Base-by-base conservation (phyloP, 2,888 invertebrate species). In the Clepsis dumicolana region DNA sequence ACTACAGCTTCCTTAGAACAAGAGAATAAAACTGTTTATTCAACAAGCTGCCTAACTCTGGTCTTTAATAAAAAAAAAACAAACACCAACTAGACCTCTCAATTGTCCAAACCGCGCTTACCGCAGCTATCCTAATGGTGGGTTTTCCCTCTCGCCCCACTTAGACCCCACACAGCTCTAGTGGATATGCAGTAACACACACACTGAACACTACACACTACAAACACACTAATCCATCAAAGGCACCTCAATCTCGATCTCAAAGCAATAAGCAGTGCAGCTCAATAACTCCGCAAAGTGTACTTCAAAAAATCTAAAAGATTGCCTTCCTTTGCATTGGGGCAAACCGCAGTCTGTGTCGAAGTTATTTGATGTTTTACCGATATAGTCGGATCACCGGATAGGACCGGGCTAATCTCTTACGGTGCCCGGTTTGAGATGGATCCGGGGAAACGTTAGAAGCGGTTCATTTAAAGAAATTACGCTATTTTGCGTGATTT, bases 351-450 rank as follows among this genome's bases (percentile, higher is more conserved):
- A 27, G 64, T 57, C 24, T 24, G 14, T 52, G 27, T 60, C 65
- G 12, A 32, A 10, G 14, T 35, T 56, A 24, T 66, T 67, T 67
- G 67, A 67, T 54, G 67, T 67, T 62, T 38, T 56, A 67, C 57
- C 62, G 62, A 61, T 61, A 65, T 32, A 32, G 35, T n/a, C 53
- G 44, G 32, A 35, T 56, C 56, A 8, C 10, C 38, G 38, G 52
- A 38, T 14, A 21, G 38, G 59, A 59, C 18, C 24, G 29, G 29
- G 41, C 41, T 59, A 59, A 57, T 57, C 38, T 57, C 16, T 41
- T 25, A 54, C 29, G 25, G 18, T 18, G 18, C 29, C 32, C 54
- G 29, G 32, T 18, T 54, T 32, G 21, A 5, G 16, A 8, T 5
- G 24, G 14, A 35, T 18, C n/a, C 16, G 8, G 21, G 35, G 18